Evolutionary conservation across 2,888 invertebrate species (phyloP), one percentile per base, ranked within the genome.

Genomic region (Nycteola revayana): DNA sequence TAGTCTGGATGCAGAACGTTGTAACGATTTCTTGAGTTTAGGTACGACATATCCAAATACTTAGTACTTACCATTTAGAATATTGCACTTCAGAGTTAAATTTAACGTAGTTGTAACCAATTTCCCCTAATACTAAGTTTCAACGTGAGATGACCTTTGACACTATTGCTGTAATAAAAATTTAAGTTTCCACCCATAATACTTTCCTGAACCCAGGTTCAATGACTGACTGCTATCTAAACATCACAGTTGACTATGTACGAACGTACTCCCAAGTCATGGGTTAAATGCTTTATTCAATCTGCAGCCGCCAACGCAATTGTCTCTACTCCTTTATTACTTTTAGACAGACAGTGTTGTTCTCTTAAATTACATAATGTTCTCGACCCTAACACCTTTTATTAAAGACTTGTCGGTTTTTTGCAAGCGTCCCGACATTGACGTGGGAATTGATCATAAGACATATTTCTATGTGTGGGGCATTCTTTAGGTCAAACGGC

Each of bases 251-350:
- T 14, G 14, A 14, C 2, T 14, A 21, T 21, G 21, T 21, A 6
- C 18, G 18, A 18, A 18, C 18, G 18, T 18, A 25, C 25, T 11
- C 25, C 36, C 32, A 42, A 70, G 69, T 67, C 77, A 72, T 66
- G 66, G 71, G 75, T 81, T 77, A 82, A 82, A 77, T 67, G 68
- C 56, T 75, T 79, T 72, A 83, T 83, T 80, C 75, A 83, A 84
- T 85, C 70, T 80, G 75, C 74, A 66, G 62, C 72, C 77, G 64
- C 76, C 76, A 62, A 73, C 75, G 71, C 79, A 76, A 78, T 81
- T 78, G 80, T 76, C 74, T 74, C 74, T 70, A 70, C 70, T 74
- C 65, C 51, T 53, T 71, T 67, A 71, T 65, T 55, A 49, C 55
- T 52, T 49, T 28, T 51, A 42, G 30, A 46, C 62, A 56, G 48